A percentile compares a stretch with the other conserved stretches of the same genome.
phyloP scores from a whole-genome alignment of 2,113 vertebrate species.

The Zosterops lateralis region DNA sequence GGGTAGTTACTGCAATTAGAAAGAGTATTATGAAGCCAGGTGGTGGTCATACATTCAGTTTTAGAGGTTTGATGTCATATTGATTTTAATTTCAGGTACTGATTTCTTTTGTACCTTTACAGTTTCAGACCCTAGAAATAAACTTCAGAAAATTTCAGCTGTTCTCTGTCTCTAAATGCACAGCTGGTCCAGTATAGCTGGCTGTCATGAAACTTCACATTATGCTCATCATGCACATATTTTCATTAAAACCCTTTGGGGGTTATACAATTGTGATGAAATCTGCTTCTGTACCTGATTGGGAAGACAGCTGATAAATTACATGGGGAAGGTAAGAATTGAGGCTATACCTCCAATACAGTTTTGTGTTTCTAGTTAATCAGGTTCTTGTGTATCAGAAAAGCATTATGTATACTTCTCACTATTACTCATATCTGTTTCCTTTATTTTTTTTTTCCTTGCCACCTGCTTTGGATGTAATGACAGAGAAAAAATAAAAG shows the following conservation, averaged over 20 bases:
- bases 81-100: conserved; percentile 9
- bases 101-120: not conserved
- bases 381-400: not conserved
- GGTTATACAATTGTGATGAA: not conserved
- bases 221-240: not conserved
- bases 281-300: not conserved
- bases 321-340: not conserved
- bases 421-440: not conserved
- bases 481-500: not conserved
- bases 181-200: not conserved
- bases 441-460: not conserved
- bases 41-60: not conserved
- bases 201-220: not conserved
- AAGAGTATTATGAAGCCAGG: not conserved
- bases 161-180: not conserved
- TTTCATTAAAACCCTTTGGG: not conserved
- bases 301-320: not conserved
- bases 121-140: not conserved
- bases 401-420: not conserved
- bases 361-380: not conserved
- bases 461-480: not conserved
- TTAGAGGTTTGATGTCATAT: not conserved
- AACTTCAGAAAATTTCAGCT: not conserved
- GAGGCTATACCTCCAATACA: not conserved
- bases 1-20: not conserved